Percentiles rank a stretch among this genome's conserved stretches.
These are phyloP conservation scores for Brenthis ino DNA, from an alignment of 2,888 invertebrate species.

Conservation along the genomic window DNA sequence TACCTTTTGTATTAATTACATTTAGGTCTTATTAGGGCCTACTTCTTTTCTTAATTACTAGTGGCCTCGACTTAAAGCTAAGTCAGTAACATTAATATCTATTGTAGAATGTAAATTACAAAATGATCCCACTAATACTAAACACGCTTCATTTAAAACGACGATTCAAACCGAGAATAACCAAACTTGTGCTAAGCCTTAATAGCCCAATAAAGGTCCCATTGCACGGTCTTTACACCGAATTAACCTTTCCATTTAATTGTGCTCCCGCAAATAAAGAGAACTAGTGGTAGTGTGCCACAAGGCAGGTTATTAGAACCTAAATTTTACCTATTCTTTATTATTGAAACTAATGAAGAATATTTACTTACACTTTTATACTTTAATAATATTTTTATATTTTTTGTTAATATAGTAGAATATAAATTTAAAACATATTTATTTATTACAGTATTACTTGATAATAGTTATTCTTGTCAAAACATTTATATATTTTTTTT, in stretches of 20 bases:
- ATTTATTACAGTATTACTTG: too few species aligned
- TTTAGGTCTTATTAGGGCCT: too few species aligned
- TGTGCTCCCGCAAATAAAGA: constrained; percentile 31
- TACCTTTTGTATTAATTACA: too few species aligned
- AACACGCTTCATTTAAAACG: constrained; percentile 31
- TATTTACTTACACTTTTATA: too few species aligned
- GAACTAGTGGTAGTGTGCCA: constrained; percentile 17
- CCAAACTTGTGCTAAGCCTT: constrained; percentile 29
- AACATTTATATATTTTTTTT: too few species aligned
- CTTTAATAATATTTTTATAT: too few species aligned
- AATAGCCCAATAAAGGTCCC: constrained; percentile 34
- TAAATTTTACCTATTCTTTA: constrained; percentile 15
- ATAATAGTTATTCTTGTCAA: too few species aligned
- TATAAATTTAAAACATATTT: too few species aligned
- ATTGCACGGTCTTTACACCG: constrained; percentile 31
- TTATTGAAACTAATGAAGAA: background rate
- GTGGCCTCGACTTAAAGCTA: too few species aligned
- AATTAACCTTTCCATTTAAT: constrained; percentile 33
- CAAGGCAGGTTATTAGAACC: constrained; percentile 16
- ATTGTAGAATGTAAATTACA: constrained; percentile 8
- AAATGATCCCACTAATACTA: constrained; percentile 20
- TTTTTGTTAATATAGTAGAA: too few species aligned
- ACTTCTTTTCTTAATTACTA: too few species aligned
- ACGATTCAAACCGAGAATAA: constrained; percentile 28
- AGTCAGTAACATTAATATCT: background rate